Evolutionary conservation across 2,888 invertebrate genomes (phyloP), one percentile per base, ranked within the genome.

Genomic region (Reticulitermes lucifugus): DNA sequence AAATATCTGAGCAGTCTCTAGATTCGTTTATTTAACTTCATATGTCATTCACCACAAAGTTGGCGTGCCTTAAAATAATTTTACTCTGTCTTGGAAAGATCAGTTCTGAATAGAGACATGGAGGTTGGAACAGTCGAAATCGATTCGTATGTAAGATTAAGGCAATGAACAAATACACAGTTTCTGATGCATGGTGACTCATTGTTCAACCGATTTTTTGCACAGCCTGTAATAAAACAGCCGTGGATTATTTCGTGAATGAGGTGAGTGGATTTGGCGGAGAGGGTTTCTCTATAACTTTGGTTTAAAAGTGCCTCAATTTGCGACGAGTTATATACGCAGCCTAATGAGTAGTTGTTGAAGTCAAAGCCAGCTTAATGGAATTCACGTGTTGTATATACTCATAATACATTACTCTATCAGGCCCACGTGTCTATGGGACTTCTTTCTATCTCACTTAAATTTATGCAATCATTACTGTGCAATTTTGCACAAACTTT

Each of bases 291-390:
- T 14, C 12, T 21, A n/a, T n/a, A 12, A 60, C 60, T 60, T 60
- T 21, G 1, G 21, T n/a, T 4, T 60, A n/a, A 60, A 60, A 60
- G 60, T 60, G 22, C 21, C 60, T 60, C 21, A 60, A 60, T 60
- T 60, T 60, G 60, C 6, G 12, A n/a, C 60, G 14, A 14, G 60
- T 0, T 60, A 60, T 21, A 22, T 21, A 21, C 6, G 18, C 60
- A 6, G 3, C 35, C n/a, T 25, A 65, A 65, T 65, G 65, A 65
- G 65, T 10, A 6, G 65, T 10, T n/a, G 65, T n/a, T 25, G 65
- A n/a, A 65, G 25, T 65, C 65, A 65, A 65, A 65, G 25, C n/a
- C 65, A n/a, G 65, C 14, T n/a, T 65, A 65, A 65, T 65, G 65
- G 65, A n/a, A 65, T 65, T 65, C n/a, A n/a, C 65, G 25, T 25